A percentile compares a stretch with the other conserved stretches of the same genome.
phyloP scores from a whole-genome alignment of 2,113 vertebrate genomes.

The Setophaga kirtlandii region DNA sequence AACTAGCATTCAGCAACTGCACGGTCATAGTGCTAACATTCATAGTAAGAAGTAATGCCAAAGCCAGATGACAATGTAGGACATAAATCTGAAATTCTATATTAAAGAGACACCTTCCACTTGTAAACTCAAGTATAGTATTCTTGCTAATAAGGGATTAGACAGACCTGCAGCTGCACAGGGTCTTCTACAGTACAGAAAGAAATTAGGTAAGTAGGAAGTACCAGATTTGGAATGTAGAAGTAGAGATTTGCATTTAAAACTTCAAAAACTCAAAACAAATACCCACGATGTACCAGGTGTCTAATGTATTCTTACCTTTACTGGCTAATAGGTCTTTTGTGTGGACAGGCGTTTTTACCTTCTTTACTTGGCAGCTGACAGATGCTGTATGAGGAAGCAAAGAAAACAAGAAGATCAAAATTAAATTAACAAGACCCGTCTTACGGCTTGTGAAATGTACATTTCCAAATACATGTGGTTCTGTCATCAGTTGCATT shows the following conservation, averaged over 20 bases:
- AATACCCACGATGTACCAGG: not conserved
- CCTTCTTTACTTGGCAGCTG: constrained; percentile 78
- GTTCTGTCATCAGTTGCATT: not conserved
- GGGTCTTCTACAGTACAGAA: not conserved
- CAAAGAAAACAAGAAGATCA: not conserved
- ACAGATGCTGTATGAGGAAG: constrained; percentile 79
- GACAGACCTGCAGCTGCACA: not conserved
- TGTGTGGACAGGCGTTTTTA: constrained; percentile 64
- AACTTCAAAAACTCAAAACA: not conserved
- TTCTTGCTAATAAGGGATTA: not conserved
- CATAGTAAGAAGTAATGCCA: not conserved
- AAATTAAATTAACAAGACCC: not conserved
- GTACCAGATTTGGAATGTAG: not conserved
- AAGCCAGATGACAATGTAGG: not conserved
- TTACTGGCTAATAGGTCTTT: constrained; percentile 85
- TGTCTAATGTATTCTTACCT: not conserved
- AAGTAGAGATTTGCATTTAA: not conserved
- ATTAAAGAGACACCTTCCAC: not conserved
- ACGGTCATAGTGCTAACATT: not conserved
- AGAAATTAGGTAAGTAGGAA: not conserved
- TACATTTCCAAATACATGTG: not conserved
- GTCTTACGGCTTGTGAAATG: not conserved
- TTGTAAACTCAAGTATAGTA: not conserved
- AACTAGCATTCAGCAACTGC: not conserved
- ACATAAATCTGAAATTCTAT: not conserved